Evolutionary conservation across 2,797 vertebrate species (phyloP).

Genomic region (Argya squamiceps): DNA sequence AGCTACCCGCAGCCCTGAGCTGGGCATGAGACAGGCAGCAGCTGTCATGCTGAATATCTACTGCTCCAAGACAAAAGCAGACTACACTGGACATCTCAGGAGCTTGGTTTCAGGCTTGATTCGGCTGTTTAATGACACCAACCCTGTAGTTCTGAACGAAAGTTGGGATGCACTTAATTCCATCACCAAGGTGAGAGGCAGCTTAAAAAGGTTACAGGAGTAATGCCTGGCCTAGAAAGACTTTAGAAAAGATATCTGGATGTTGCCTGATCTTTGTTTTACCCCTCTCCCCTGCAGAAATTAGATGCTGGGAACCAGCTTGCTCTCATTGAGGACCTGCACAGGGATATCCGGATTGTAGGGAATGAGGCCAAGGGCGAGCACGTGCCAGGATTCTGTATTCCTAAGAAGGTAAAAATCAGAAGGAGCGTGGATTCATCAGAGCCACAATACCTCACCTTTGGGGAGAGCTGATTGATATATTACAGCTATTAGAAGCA

Average conservation of each 20-base stretch:
- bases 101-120: slow-evolving; percentile 92
- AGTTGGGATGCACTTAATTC: slow-evolving; percentile 98
- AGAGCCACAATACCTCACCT: not conserved
- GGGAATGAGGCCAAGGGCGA: slow-evolving; percentile 90
- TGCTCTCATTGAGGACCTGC: slow-evolving; percentile 93
- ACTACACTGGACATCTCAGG: slow-evolving; percentile 89
- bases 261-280: not conserved
- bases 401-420: slow-evolving; percentile 91
- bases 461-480: not conserved
- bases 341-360: slow-evolving; percentile 89
- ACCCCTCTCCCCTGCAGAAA: slow-evolving; percentile 79
- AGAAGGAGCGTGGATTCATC: not conserved
- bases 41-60: slow-evolving; percentile 93
- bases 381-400: slow-evolving; percentile 94
- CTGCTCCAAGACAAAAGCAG: slow-evolving; percentile 91
- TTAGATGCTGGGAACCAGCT: slow-evolving; percentile 95
- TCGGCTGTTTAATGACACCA: slow-evolving; percentile 92
- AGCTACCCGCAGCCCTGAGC: slow-evolving; percentile 86
- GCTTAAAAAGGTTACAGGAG: not conserved
- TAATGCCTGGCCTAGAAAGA: not conserved
- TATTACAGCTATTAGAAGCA: not conserved
- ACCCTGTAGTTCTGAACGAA: slow-evolving; percentile 88
- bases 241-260: not conserved
- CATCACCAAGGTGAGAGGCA: slow-evolving; percentile 89
- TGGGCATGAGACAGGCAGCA: slow-evolving; percentile 90